Conservation (phyloP, 1,140 invertebrate species). For the Eriosoma lanigerum region DNA sequence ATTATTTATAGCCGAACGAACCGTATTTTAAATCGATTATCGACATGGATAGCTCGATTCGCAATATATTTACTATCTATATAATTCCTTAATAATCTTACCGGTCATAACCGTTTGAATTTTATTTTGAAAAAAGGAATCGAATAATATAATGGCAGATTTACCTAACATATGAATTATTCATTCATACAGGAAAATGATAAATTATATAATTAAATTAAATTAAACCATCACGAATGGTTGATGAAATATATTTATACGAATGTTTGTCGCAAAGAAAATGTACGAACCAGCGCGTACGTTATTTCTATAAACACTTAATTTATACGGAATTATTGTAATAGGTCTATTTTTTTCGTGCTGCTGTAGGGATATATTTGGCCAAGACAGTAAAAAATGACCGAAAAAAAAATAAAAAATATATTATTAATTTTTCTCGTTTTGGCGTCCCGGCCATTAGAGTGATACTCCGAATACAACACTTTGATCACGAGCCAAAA, state of each 20-base stretch:
- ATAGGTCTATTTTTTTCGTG: constrained; percentile 3
- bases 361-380: constrained; percentile 3
- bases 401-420: constrained; percentile 1
- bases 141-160: too few relatives aligned
- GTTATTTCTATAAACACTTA: not conserved
- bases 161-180: too few relatives aligned
- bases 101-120: too few relatives aligned
- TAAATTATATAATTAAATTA: not conserved
- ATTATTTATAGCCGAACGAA: too few relatives aligned
- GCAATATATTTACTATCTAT: too few relatives aligned
- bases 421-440: constrained; percentile 22
- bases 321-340: not conserved
- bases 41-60: too few relatives aligned
- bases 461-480: not conserved
- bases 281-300: not conserved
- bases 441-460: constrained; percentile 5
- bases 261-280: not conserved
- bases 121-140: too few relatives aligned
- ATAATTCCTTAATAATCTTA: too few relatives aligned
- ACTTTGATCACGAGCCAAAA: constrained; percentile 37
- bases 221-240: not conserved
- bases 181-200: too few relatives aligned
- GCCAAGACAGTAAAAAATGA: constrained; percentile 19
- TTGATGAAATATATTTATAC: not conserved
- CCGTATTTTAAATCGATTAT: too few relatives aligned